Evolutionary conservation across 2,888 invertebrate species (phyloP), one percentile per base, ranked within the genome.

Genomic region (Drosophila helvetica): DNA sequence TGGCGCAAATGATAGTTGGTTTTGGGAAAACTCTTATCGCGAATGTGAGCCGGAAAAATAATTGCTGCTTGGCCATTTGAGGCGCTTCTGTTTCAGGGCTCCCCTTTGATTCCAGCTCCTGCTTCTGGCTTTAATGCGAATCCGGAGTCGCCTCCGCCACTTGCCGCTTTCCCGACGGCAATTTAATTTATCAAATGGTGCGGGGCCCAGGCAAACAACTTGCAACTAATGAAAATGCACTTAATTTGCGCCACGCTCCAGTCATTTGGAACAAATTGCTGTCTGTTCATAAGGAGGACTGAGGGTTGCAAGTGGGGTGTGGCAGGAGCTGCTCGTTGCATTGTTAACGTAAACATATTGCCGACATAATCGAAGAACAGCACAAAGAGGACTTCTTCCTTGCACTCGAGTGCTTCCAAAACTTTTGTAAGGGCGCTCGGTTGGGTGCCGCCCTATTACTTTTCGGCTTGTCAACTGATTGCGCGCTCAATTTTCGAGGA

Each of bases 171-270:
- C 17, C 38, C 54, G 51, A 45, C 63, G 70, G 65, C 74, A 86
- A 84, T 86, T 84, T 79, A 84, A 83, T 86, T 83, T 84, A 79
- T 84, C 81, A 83, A 83, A 86, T 83, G 84, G 64, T 53, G 30
- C 51, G 47, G 61, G 62, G 51, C 27, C 27, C 7, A 19, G 53
- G 65, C 72, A 60, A 83, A 75, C 82, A 86, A 72, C 73, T 86
- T 84, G 79, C 73, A 71, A 76, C 84, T 83, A 83, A 86, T 83
- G 86, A 83, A 83, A 86, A 79, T 83, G 84, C 79, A 79, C 86
- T 86, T 76, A 79, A 83, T 83, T 86, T 82, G 73, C 62, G 57
- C 65, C 65, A n/a, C 54, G 56, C 83, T 86, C 79, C 73, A 86
- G 83, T 80, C 80, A 73, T 67, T 67, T 57, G 79, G 56, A 80